Percentiles rank a stretch among this genome's conserved stretches.
These are phyloP conservation scores for Mobula hypostoma DNA, from an alignment of 2,113 vertebrate genomes.

Conservation along the genomic window DNA sequence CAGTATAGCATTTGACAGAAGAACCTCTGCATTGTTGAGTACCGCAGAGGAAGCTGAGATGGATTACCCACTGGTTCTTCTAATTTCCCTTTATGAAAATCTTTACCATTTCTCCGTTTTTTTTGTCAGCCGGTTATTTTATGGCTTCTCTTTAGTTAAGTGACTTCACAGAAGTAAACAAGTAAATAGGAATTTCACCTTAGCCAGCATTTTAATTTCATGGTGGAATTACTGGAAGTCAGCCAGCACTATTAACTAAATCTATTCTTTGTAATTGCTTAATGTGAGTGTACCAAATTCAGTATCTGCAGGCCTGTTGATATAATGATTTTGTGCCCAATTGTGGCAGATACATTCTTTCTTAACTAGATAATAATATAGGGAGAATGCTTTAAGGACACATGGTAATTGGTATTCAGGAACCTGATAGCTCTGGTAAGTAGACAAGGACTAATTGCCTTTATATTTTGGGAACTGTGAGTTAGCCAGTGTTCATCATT, in stretches of 20 bases:
- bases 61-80: too few relatives aligned
- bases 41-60: too few relatives aligned
- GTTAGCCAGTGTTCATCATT: neutral
- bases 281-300: constrained; percentile 1
- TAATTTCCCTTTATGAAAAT: neutral
- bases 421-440: neutral
- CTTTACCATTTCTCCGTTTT: neutral
- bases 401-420: constrained; percentile 14
- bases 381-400: neutral
- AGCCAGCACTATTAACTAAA: neutral
- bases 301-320: neutral
- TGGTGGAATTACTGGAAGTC: neutral
- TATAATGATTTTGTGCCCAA: neutral
- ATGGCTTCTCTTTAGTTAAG: neutral
- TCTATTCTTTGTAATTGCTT: constrained; percentile 30
- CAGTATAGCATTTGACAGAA: too few relatives aligned
- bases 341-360: neutral
- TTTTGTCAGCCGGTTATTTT: neutral
- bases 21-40: too few relatives aligned
- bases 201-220: neutral
- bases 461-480: constrained; percentile 30
- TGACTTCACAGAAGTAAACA: neutral
- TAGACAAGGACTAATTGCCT: constrained; percentile 12
- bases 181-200: neutral
- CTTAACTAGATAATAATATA: constrained; percentile 28